Evolutionary conservation across 2,888 invertebrate genomes (phyloP), one percentile per base, ranked within the genome.

Genomic region (Tenthredo notha): DNA sequence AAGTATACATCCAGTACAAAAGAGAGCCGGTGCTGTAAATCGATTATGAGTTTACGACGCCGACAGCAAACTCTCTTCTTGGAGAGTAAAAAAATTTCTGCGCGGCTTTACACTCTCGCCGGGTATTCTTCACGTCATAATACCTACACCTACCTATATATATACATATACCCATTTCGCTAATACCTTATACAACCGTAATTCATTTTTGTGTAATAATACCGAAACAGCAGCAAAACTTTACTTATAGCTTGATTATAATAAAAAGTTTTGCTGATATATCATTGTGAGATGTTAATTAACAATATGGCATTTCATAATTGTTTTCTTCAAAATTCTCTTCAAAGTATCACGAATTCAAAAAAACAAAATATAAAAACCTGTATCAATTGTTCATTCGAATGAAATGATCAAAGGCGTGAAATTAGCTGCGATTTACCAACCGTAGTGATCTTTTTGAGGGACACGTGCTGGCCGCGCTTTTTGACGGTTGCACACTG

Each of bases 11-110:
- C 33, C 10, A 43, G 33, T 74, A 74, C 72, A 77, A 77, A 77
- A 70, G 61, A 78, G 18, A 65, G 67, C 85, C 82, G 85, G 85
- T 58, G 87, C 86, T 87, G 86, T 92, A 92, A 91, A 92, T 89
- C 89, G 86, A 92, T 92, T 89, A 92, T 92, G 91, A 90, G 91
- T 92, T 91, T 92, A 92, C 87, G 88, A 88, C 67, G 84, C 88
- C 90, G 90, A 89, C 86, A 85, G 86, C 87, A 70, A 25, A 70
- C 33, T 67, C 21, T n/a, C n/a, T n/a, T n/a, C n/a, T 25, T 33
- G 67, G 18, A 67, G 18, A 33, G 67, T 67, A 33, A 67, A 33
- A 67, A 67, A 67, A 33, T 58, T 47, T 61, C 67, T 67, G 29
- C 67, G 67, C 33, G 33, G 67, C 33, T 67, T 67, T 67, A 33